phyloP scores from a whole-genome alignment of 1,140 invertebrate genomes.

The Drosophila kikkawai region DNA sequence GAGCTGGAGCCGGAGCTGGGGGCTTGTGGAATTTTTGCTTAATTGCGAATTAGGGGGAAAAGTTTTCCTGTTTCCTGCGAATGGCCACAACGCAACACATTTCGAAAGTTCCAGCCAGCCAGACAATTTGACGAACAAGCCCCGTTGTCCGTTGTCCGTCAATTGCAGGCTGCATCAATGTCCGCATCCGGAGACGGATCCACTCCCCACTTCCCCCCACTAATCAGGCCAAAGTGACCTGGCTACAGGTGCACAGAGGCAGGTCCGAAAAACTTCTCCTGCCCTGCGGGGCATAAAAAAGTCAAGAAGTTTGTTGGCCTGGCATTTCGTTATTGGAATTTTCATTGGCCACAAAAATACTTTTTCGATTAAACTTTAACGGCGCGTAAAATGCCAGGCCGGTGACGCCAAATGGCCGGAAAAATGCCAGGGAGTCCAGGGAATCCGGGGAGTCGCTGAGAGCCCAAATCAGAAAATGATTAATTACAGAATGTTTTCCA shows the following conservation, averaged over 20 bases:
- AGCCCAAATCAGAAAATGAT: constrained; percentile 73
- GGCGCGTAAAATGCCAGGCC: constrained; percentile 71
- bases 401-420: constrained; percentile 43
- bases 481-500: constrained; percentile 65
- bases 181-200: background rate
- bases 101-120: constrained; percentile 38
- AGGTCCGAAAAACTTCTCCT: constrained; percentile 32
- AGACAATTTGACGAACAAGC: constrained; percentile 39
- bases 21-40: constrained; percentile 48
- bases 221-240: constrained; percentile 34
- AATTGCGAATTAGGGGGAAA: constrained; percentile 68
- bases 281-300: constrained; percentile 56
- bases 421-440: constrained; percentile 28
- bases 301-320: constrained; percentile 62
- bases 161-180: constrained; percentile 44
- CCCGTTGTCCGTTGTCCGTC: constrained; percentile 23
- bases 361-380: constrained; percentile 83
- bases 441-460: background rate
- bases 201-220: background rate
- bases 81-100: constrained; percentile 55
- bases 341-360: constrained; percentile 81
- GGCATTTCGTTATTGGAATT: constrained; percentile 79
- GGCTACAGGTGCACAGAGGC: constrained; percentile 9
- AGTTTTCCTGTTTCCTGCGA: constrained; percentile 61
- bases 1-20: background rate